Evolutionary conservation across 2,113 vertebrate species (phyloP).

Genomic region (Spilogale gracilis): DNA sequence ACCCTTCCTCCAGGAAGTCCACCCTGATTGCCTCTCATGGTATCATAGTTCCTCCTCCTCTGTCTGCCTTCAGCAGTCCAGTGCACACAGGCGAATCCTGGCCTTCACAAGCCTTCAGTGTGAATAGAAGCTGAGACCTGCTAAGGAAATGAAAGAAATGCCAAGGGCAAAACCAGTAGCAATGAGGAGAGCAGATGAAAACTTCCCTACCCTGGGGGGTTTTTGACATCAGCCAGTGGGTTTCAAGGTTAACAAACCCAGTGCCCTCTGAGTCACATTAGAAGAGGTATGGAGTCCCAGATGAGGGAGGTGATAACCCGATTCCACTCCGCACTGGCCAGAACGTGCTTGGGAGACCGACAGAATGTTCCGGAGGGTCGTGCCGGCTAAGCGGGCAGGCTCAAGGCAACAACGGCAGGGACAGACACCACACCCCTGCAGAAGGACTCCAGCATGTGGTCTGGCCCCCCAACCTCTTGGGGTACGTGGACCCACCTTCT

Average conservation of each 20-base stretch:
- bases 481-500: not conserved
- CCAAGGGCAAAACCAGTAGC: not conserved
- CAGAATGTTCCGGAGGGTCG: not conserved
- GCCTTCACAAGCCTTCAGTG: not conserved
- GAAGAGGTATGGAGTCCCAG: not conserved
- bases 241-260: not conserved
- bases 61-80: not conserved
- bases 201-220: not conserved
- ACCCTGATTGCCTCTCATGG: not conserved
- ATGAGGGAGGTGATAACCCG: not conserved
- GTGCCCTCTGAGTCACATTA: not conserved
- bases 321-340: not conserved
- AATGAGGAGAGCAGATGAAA: not conserved
- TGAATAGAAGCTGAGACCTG: not conserved
- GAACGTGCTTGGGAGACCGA: not conserved
- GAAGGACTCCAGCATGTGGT: too few species aligned
- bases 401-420: not conserved
- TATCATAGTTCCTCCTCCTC: not conserved
- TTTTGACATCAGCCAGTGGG: not conserved
- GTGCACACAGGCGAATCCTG: not conserved
- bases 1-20: not conserved
- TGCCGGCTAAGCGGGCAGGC: not conserved
- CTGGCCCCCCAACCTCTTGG: not conserved
- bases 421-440: rapidly evolving
- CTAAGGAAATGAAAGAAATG: not conserved